Evolutionary conservation across 2,113 vertebrate genomes (phyloP), one percentile per base, ranked within the genome.

Genomic region (Microtus oregoni): DNA sequence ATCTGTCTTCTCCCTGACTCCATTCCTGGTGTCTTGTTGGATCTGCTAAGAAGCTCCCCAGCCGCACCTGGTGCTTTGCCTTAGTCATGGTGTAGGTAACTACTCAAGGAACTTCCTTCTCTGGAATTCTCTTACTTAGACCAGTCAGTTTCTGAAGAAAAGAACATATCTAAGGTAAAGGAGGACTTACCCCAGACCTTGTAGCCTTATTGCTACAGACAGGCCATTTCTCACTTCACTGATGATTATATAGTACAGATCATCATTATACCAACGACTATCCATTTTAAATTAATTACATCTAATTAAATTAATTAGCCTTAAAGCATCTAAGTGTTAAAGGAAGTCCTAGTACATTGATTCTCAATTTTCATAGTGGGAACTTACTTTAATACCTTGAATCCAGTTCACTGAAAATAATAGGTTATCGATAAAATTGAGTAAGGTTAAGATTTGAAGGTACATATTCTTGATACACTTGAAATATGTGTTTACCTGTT

Each of bases 71-170:
- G 28, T 78, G 35, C 35, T 91, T 96, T 58, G 30, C 24, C 88
- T 70, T 81, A 32, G 44, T 77, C 67, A 35, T 89, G 19, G 24
- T 93, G 38, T 12, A 73, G 50, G 44, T 70, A 32, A 20, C 76
- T 89, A 52, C 65, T 47, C 28, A 15, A 91, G 17, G 26, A 41
- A 26, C 7, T 44, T 15, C 35, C 30, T 70, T 73, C 26, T 87
- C 55, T 70, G 68, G 28, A n/a, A 75, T 93, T 91, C 35, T 87
- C 8, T 78, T 88, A 47, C 24, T 76, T 95, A 32, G 50, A 50
- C 67, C 52, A 26, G 65, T 78, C 10, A 30, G 47, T 95, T 94
- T 97, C 73, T 91, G n/a, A 38, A 47, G 52, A 94, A 85, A 91
- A 86, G 55, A 7, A 47, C 24, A 78, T 8, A 63, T 17, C 8